Percentiles rank a stretch among this genome's conserved stretches.
phyloP scores from a whole-genome alignment of 2,113 vertebrate species.

The Typhlomys cinereus region DNA sequence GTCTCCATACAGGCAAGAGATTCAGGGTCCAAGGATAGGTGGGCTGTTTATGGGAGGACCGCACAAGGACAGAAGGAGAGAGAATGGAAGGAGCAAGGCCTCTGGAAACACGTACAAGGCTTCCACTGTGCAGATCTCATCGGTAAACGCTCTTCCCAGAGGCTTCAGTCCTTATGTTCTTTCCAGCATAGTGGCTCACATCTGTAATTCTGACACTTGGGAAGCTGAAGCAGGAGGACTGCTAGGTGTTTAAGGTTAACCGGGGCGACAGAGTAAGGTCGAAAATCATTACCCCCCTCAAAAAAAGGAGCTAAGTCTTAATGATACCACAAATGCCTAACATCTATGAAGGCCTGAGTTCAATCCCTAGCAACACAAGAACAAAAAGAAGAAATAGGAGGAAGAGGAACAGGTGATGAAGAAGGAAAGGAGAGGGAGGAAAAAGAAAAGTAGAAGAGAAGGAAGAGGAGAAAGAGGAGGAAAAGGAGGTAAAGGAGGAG shows the following conservation, averaged over 20 bases:
- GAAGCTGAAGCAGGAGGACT: neutral
- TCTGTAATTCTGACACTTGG: neutral
- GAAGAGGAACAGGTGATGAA: too few relatives aligned
- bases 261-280: neutral
- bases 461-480: neutral
- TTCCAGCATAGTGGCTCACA: neutral
- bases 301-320: neutral
- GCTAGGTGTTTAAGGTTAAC: neutral
- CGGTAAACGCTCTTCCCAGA: neutral
- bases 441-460: neutral
- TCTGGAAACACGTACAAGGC: neutral
- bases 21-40: neutral
- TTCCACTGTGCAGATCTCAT: neutral
- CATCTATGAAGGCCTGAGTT: neutral
- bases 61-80: neutral
- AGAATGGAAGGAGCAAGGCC: too few relatives aligned
- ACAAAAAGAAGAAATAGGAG: too few relatives aligned
- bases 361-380: neutral
- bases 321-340: neutral
- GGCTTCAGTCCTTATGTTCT: too few relatives aligned
- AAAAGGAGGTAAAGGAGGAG: neutral
- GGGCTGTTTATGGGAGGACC: neutral
- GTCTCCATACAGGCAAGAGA: neutral
- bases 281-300: too few relatives aligned
- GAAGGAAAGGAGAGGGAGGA: too few relatives aligned